Evolutionary conservation across 2,888 invertebrate genomes (phyloP), one percentile per base, ranked within the genome.

Genomic region (Dinocampus coccinellae): DNA sequence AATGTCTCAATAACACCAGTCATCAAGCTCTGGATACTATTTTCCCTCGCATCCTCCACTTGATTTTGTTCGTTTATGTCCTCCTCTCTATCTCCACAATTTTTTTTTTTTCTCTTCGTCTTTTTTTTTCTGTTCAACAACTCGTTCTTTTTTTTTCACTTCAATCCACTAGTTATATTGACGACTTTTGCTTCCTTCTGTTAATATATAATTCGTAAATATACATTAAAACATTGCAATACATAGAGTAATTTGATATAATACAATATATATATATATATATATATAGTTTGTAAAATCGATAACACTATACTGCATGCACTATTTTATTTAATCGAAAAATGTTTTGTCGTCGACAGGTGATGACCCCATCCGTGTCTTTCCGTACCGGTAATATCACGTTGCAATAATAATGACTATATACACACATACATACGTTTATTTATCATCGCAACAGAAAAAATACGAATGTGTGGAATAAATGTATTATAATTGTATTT

Each of bases 21-120:
- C 85, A 85, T 85, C 84, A 85, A 73, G 79, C 75, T 74, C 79
- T 81, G 78, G 74, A 84, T 82, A 84, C 75, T 73, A 81, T 77
- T 75, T 65, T 34, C 60, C 68, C 65, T 74, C 53, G 73, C 55
- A 24, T 57, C 33, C 22, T 47, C 34, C 68, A 22, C 64, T 58
- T 76, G 73, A 7, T 53, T 53, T 22, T 42, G 6, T 39, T 22
- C n/a, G 22, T 11, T 11, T 29, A 7, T 29, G 3, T 7, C 42
- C 13, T 13, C 7, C 20, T 10, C 11, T 67, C 42, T 22, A 29
- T 47, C 58, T 24, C 73, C 34, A 20, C n/a, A 57, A 13, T 26
- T 7, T 22, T 7, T 24, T 9, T 24, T 16, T 10, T 11, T 3
- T 22, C 7, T 22, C 6, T 20, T 20, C 4, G 7, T 20, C 9